Conservation (phyloP, 2,888 invertebrate species). For the Eristalis tenax region DNA sequence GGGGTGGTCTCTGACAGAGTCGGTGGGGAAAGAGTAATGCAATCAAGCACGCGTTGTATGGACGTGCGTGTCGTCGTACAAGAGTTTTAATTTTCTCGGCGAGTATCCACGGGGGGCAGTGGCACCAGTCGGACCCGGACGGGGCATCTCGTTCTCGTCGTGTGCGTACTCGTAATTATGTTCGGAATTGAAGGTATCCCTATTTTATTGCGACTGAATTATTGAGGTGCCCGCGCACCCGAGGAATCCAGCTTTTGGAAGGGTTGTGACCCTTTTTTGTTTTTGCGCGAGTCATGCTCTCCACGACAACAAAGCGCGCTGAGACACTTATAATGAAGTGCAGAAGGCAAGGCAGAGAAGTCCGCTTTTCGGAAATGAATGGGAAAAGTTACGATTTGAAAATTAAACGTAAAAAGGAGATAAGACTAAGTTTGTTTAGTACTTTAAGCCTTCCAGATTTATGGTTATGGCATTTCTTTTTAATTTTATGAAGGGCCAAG, state of each 20-base stretch:
- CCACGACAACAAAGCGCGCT: too few species aligned
- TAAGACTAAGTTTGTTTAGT: constrained; percentile 34
- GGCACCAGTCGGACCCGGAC: constrained; percentile 57
- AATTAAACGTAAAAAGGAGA: constrained; percentile 33
- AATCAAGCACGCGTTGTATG: constrained; percentile 43
- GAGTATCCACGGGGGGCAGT: constrained; percentile 43
- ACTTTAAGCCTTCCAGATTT: constrained; percentile 34
- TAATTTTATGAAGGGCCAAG: neutral
- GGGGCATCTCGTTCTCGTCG: constrained; percentile 31
- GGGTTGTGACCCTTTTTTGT: constrained; percentile 5
- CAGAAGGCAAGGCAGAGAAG: constrained; percentile 4
- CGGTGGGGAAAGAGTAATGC: constrained; percentile 10
- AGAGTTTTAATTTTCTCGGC: constrained; percentile 61
- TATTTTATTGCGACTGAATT: constrained; percentile 63
- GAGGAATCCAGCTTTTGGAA: neutral
- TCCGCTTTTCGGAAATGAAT: constrained; percentile 25
- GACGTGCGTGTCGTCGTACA: constrained; percentile 1
- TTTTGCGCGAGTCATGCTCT: neutral
- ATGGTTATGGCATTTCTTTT: constrained; percentile 32
- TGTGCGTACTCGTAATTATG: constrained; percentile 40
- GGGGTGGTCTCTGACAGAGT: constrained; percentile 15
- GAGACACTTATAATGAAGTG: constrained; percentile 41
- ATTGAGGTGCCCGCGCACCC: constrained; percentile 15
- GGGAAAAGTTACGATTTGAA: constrained; percentile 45
- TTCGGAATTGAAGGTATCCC: constrained; percentile 53